phyloP scores from a whole-genome alignment of 2,888 invertebrate genomes.

The Acrocyrtus sp. region DNA sequence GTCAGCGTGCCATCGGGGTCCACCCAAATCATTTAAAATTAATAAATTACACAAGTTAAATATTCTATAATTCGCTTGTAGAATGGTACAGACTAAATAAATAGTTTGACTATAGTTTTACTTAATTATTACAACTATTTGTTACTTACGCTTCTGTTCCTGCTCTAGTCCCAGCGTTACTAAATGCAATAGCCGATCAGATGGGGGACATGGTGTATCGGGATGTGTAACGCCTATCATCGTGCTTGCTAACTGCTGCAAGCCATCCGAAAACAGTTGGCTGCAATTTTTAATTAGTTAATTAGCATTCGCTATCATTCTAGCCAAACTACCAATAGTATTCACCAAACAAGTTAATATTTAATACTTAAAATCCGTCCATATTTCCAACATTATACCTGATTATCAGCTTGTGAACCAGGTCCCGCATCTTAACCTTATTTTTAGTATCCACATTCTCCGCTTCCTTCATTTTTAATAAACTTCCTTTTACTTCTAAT shows the following conservation, averaged over 20 bases:
- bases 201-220: conserved; percentile 94
- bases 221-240: conserved; percentile 86
- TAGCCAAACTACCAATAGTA: no score
- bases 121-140: no score
- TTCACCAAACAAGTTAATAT: not conserved
- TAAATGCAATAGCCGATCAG: conserved; percentile 89
- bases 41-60: no score
- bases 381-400: conserved; percentile 73
- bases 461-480: conserved; percentile 35
- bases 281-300: conserved; percentile 74
- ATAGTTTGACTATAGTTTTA: no score
- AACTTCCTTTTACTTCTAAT: no score
- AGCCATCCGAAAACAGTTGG: conserved; percentile 97
- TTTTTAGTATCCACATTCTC: conserved; percentile 70
- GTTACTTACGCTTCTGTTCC: conserved; percentile 73
- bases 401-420: conserved; percentile 90
- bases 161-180: conserved; percentile 86
- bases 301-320: not conserved
- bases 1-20: no score
- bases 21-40: no score
- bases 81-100: no score
- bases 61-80: no score
- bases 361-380: not conserved
- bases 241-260: conserved; percentile 89
- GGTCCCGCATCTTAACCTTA: conserved; percentile 87